These are phyloP conservation scores for Mythimna pallens DNA, from an alignment of 2,888 invertebrate species.

Conservation along the genomic window DNA sequence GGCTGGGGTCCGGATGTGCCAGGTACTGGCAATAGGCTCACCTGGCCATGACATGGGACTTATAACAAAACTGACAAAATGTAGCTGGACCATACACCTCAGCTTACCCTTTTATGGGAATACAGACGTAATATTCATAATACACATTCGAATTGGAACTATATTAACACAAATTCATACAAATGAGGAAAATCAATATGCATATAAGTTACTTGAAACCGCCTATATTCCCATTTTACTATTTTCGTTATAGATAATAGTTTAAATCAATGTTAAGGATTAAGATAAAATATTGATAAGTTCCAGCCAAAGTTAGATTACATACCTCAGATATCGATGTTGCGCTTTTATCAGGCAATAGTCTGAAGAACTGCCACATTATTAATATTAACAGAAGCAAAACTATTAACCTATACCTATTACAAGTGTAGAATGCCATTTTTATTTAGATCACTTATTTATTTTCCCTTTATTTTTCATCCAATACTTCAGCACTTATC, in stretches of 20 bases:
- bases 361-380: conserved; percentile 84
- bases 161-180: background rate
- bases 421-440: conserved; percentile 87
- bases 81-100: background rate
- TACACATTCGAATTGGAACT: background rate
- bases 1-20: conserved; percentile 41
- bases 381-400: conserved; percentile 83
- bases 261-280: conserved; percentile 5
- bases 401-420: conserved; percentile 85
- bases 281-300: conserved; percentile 27
- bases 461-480: conserved; percentile 22
- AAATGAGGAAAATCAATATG: conserved; percentile 30
- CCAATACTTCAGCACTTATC: conserved; percentile 23
- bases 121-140: background rate
- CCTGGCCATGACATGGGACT: conserved; percentile 41
- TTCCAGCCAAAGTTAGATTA: conserved; percentile 50
- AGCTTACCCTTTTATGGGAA: background rate
- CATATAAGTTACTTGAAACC: background rate
- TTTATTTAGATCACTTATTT: conserved; percentile 43
- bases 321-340: conserved; percentile 73
- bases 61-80: conserved; percentile 21
- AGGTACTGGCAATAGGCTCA: conserved; percentile 43
- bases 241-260: background rate
- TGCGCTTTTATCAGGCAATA: conserved; percentile 77
- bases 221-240: conserved; percentile 29